Evolutionary conservation across 2,113 vertebrate species (phyloP), one percentile per base, ranked within the genome.

Genomic region (Cygnus buccinator): DNA sequence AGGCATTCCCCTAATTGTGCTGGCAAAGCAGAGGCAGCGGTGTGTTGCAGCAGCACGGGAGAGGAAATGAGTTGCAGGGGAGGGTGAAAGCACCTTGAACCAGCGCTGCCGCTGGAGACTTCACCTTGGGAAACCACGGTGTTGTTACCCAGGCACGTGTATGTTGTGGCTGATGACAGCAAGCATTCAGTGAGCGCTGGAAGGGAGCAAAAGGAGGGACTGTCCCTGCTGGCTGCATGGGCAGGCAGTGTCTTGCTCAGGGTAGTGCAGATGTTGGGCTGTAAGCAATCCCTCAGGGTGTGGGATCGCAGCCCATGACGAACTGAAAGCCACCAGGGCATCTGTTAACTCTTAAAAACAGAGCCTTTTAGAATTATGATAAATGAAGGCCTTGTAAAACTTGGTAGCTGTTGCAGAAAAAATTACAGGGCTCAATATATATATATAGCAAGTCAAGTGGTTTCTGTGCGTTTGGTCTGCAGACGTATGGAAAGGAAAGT

Each of bases 281-380:
- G 82, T 41, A 29, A 92, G 52, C 46, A 39, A 5, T 57, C 35
- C 52, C 31, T 87, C 0, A 3, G 29, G 13, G 3, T 52, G 41
- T 67, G 74, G 83, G 43, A 41, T 82, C 41, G 3, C 17, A 43
- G 48, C 25, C 73, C 75, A 7, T 7, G 10, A 39, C 55, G 75
- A 44, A 35, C 48, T 39, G 54, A 31, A 85, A 95, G 52, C 89
- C 80, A 26, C 9, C 8, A 62, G 41, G 54, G 9, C 70, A 73
- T 92, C 77, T 95, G 90, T 20, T 92, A 87, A 41, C 81, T 87
- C 83, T 82, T 91, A 92, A 39, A 93, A 83, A 41, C 41, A 72
- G 71, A 92, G 46, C 68, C 81, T 54, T 48, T 37, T 23, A 65
- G 57, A 89, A 67, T 84, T 65, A 73, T 58, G 62, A 66, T 76